A percentile compares a stretch with the other conserved stretches of the same genome.
Conservation (phyloP, 2,888 invertebrate species). For the Bhutanitis thaidina region DNA sequence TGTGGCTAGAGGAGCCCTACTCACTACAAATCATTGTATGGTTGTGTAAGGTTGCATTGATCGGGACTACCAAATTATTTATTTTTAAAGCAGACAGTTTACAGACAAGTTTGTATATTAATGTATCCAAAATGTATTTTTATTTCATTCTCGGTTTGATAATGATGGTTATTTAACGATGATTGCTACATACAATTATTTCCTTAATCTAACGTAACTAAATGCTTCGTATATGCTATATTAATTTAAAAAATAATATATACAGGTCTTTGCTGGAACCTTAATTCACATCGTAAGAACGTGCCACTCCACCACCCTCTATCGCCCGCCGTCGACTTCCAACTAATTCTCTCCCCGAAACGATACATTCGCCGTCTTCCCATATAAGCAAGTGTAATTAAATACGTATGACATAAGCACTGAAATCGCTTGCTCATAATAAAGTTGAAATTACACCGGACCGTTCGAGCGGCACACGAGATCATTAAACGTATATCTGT, state of each 20-base stretch:
- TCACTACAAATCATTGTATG: constrained; percentile 65
- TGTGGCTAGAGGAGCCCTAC: constrained; percentile 59
- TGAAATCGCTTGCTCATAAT: constrained; percentile 17
- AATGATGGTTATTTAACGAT: no score
- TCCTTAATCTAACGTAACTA: no score
- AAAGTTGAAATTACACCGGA: constrained; percentile 25
- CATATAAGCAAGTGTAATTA: constrained; percentile 50
- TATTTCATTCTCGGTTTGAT: no score
- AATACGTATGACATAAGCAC: constrained; percentile 39
- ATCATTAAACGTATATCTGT: constrained; percentile 66
- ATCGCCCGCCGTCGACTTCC: constrained; percentile 37
- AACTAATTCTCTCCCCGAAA: constrained; percentile 53
- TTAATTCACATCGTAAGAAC: constrained; percentile 48
- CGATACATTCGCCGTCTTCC: constrained; percentile 39
- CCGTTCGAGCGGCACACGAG: constrained; percentile 40
- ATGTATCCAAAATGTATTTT: no score
- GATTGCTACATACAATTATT: no score
- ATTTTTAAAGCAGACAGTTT: no score
- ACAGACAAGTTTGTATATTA: no score
- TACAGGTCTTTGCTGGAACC: neutral
- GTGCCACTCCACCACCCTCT: constrained; percentile 30
- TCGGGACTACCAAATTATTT: no score
- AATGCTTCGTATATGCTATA: no score
- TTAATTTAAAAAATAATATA: no score
- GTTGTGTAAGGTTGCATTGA: constrained; percentile 23